Conservation (phyloP, 2,113 vertebrate genomes). For the Myiozetetes cayanensis region DNA sequence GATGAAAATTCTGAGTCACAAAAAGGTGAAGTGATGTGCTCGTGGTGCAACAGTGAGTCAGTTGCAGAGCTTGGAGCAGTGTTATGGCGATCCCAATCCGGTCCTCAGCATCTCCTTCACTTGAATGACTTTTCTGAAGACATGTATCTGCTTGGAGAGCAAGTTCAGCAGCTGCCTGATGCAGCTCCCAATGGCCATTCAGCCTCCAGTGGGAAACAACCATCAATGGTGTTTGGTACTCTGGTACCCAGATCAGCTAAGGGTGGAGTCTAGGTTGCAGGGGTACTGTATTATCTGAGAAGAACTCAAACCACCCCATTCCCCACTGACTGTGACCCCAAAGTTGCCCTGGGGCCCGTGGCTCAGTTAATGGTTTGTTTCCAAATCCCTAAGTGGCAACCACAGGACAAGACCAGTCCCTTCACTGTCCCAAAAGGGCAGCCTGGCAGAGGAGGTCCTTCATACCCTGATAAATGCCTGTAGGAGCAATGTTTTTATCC, state of each 20-base stretch:
- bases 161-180: not conserved
- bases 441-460: not conserved
- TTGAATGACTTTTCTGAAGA: rapidly evolving
- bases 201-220: rapidly evolving
- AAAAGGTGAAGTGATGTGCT: constrained; percentile 1
- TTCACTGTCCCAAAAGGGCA: not conserved
- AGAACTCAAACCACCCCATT: not conserved
- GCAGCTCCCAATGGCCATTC: not conserved
- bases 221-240: not conserved
- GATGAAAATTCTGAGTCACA: constrained; percentile 56
- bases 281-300: not conserved
- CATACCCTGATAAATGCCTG: not conserved
- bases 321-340: too few species aligned
- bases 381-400: not conserved
- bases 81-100: not conserved
- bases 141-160: not conserved
- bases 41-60: constrained; percentile 12
- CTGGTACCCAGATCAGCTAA: rapidly evolving
- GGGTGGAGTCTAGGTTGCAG: not conserved
- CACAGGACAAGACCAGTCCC: not conserved
- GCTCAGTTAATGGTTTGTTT: not conserved
- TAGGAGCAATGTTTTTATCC: not conserved
- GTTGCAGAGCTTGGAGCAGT: not conserved
- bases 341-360: not conserved
- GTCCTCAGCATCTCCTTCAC: not conserved